phyloP scores from a whole-genome alignment of 2,113 vertebrate species.

The Brachionichthys hirsutus region DNA sequence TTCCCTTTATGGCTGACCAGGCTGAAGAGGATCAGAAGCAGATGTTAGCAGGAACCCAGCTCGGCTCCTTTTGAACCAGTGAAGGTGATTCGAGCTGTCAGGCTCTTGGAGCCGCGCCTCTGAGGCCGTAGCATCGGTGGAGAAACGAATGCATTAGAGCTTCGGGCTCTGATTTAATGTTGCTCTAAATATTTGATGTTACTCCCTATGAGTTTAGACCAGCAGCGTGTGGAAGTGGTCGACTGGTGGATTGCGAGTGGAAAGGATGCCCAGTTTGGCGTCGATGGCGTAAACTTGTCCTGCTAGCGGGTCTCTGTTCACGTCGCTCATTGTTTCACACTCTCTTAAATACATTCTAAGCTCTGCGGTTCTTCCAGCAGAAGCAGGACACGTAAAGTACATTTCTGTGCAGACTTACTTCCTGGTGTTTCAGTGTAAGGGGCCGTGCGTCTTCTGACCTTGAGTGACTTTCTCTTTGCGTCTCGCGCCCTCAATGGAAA shows the following conservation, averaged over 20 bases:
- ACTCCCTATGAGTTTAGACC: slow-evolving; percentile 17
- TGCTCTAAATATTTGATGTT: slow-evolving; percentile 26
- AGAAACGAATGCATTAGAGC: slow-evolving; percentile 10
- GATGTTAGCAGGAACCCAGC: slow-evolving; percentile 49
- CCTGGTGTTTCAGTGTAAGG: slow-evolving; percentile 7
- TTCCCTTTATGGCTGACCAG: slow-evolving; percentile 48
- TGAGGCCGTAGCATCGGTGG: slow-evolving; percentile 18
- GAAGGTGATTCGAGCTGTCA: slow-evolving; percentile 56
- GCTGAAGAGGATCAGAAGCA: slow-evolving; percentile 50
- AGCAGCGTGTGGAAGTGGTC: slow-evolving; percentile 22
- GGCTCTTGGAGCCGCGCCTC: slow-evolving; percentile 42
- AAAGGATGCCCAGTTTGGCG: slow-evolving; percentile 29
- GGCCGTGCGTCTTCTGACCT: neutral
- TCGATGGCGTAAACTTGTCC: slow-evolving; percentile 15
- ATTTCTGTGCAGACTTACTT: neutral
- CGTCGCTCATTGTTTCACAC: too few species aligned
- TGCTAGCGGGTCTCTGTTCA: too few species aligned
- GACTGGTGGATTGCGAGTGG: slow-evolving; percentile 10
- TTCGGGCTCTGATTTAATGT: slow-evolving; percentile 17
- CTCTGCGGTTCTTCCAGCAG: neutral
- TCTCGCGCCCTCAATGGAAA: neutral
- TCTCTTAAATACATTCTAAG: too few species aligned
- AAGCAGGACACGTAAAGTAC: neutral
- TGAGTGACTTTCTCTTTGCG: neutral
- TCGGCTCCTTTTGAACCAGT: slow-evolving; percentile 38